phyloP scores from a whole-genome alignment of 1,140 invertebrate species.

The Nomia melanderi region DNA sequence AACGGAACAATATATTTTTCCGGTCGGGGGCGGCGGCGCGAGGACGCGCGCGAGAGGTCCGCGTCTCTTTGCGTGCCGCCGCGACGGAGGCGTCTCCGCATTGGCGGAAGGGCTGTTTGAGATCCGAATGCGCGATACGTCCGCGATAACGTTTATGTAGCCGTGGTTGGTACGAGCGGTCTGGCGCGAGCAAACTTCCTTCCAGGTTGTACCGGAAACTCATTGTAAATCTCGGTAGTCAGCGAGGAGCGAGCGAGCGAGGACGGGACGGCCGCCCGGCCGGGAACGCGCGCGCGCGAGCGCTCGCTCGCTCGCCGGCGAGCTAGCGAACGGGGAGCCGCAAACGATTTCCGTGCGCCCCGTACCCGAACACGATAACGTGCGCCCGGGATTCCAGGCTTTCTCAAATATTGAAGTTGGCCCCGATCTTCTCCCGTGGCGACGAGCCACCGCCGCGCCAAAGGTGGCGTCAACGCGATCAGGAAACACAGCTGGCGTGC shows the following conservation, averaged over 20 bases:
- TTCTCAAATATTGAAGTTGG: constrained; percentile 78
- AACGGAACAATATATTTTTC: constrained; percentile 43
- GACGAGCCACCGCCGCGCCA: constrained; percentile 20
- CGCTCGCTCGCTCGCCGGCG: constrained; percentile 25
- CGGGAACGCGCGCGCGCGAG: constrained; percentile 59
- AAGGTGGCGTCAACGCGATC: constrained; percentile 64
- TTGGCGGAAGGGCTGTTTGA: constrained; percentile 67
- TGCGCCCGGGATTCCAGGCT: constrained; percentile 59
- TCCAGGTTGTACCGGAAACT: constrained; percentile 77
- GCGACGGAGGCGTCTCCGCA: constrained; percentile 51
- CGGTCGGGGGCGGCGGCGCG: background rate
- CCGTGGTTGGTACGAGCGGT: constrained; percentile 58
- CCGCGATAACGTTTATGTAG: constrained; percentile 69
- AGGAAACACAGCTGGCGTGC: constrained; percentile 57
- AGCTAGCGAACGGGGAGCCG: constrained; percentile 21
- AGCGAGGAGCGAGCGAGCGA: constrained; percentile 67
- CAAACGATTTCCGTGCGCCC: constrained; percentile 53
- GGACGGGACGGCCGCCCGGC: constrained; percentile 46
- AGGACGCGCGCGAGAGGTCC: constrained; percentile 8
- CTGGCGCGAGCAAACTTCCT: constrained; percentile 77
- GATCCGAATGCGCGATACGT: constrained; percentile 70
- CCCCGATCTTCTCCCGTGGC: constrained; percentile 67
- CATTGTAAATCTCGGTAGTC: constrained; percentile 79
- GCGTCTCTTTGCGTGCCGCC: constrained; percentile 46
- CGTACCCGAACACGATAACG: constrained; percentile 68